These are phyloP conservation scores for Dipus sagitta DNA, from an alignment of 2,797 vertebrate genomes.

Conservation along the genomic window DNA sequence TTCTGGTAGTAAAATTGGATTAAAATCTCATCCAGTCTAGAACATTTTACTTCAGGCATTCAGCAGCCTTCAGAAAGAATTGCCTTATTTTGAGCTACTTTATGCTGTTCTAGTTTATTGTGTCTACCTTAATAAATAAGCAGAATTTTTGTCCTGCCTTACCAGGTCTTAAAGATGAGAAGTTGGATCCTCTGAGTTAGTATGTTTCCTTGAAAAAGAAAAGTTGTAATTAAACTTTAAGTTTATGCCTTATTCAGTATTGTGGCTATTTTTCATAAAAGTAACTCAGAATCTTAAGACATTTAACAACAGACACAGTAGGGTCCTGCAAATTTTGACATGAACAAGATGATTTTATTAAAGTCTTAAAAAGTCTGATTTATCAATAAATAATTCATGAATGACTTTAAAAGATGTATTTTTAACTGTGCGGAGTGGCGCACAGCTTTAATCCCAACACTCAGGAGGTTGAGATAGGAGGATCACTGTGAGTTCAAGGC, in stretches of 20 bases:
- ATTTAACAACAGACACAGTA: not conserved
- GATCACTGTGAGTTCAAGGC: no score
- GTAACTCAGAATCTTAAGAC: constrained; percentile 50
- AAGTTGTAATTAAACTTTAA: constrained; percentile 75
- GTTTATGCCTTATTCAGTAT: constrained; percentile 70
- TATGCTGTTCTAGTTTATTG: constrained; percentile 66
- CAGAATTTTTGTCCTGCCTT: constrained; percentile 76
- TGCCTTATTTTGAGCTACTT: constrained; percentile 61
- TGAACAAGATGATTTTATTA: not conserved
- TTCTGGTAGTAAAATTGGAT: constrained; percentile 69
- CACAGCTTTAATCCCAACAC: no score
- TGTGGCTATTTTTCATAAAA: constrained; percentile 71
- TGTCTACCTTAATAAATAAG: constrained; percentile 73
- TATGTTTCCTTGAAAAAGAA: constrained; percentile 67
- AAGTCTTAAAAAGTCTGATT: not conserved
- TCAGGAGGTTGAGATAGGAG: no score
- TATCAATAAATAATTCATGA: constrained; percentile 5
- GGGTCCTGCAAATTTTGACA: constrained; percentile 19
- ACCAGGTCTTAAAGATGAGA: constrained; percentile 79
- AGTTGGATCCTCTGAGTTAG: constrained; percentile 77
- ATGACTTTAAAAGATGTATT: constrained; percentile 7
- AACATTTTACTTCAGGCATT: constrained; percentile 76
- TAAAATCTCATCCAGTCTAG: constrained; percentile 67
- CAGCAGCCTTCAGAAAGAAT: constrained; percentile 79
- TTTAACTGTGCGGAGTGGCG: no score